Evolutionary conservation across 1,140 invertebrate genomes (phyloP), one percentile per base, ranked within the genome.

Genomic region (Cyclargus thomasi): DNA sequence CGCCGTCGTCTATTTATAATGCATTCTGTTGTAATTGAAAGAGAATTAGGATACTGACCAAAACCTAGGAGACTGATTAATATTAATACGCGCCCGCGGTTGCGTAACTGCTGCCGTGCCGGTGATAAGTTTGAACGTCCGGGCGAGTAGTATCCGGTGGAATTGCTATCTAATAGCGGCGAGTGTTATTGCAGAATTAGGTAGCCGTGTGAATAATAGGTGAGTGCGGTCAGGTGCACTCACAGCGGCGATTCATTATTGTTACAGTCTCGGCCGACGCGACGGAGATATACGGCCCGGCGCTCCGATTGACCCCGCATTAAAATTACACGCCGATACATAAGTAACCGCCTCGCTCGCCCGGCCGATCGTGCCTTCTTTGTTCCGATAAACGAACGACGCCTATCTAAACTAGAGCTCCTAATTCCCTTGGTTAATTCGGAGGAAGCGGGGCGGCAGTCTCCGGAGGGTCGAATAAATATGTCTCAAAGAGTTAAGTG

Each of bases 401-500:
- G 35, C 67, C 64, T 78, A 74, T 71, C 75, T 83, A 83, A 83
- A 83, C 82, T 81, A 77, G 73, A 72, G 77, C 74, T 77, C 83
- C 85, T 82, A 80, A 87, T 86, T 88, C 76, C 82, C 86, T 85
- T 82, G 82, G 84, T 86, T 88, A 88, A 88, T 88, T 90, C 82
- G 64, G 74, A 71, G 77, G 80, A 77, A 80, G 78, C 76, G 68
- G 69, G 77, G 74, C 72, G 73, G 81, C 71, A 86, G 87, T 87
- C 81, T 85, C 85, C 86, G 74, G 88, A 86, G 86, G 88, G 85
- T 90, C 88, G 82, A 90, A 90, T 90, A 90, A 90, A 90, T 90
- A 90, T 90, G 88, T 90, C 88, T 83, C 88, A 90, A 90, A 88
- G 88, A 90, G 85, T 88, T 88, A 90, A 90, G 85, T 90, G 85